These are phyloP conservation scores for Neodiprion fabricii DNA, from an alignment of 1,140 invertebrate genomes.

Conservation along the genomic window DNA sequence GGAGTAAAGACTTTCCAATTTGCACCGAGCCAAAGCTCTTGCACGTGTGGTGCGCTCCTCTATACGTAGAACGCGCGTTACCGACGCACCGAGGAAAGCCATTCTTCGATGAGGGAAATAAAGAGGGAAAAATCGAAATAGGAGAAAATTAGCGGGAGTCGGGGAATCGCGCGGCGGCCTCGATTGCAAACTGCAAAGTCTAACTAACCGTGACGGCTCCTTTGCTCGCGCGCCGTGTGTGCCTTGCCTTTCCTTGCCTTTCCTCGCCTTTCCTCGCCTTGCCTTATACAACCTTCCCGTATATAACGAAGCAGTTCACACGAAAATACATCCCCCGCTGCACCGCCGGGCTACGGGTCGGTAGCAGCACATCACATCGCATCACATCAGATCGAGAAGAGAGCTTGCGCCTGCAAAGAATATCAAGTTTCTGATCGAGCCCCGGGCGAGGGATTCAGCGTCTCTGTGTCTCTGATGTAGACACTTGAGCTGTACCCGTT, in stretches of 20 bases:
- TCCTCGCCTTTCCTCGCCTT: too few relatives aligned
- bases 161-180: neutral
- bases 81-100: neutral
- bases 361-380: neutral
- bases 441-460: neutral
- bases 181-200: too few relatives aligned
- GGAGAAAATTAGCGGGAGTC: neutral
- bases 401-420: neutral
- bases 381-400: neutral
- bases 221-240: too few relatives aligned
- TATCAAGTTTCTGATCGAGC: neutral
- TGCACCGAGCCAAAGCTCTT: neutral
- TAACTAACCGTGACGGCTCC: too few relatives aligned
- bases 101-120: neutral
- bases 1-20: slow-evolving; percentile 30
- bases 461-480: neutral
- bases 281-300: too few relatives aligned
- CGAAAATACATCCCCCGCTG: too few relatives aligned
- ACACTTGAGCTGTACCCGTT: slow-evolving; percentile 16
- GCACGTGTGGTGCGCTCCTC: too few relatives aligned
- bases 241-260: too few relatives aligned
- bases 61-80: too few relatives aligned
- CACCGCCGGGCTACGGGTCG: too few relatives aligned
- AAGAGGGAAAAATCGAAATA: neutral
- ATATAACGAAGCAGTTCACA: too few relatives aligned